Evolutionary conservation across 2,797 vertebrate species (phyloP).

Genomic region (Silurus lanzhouensis): DNA sequence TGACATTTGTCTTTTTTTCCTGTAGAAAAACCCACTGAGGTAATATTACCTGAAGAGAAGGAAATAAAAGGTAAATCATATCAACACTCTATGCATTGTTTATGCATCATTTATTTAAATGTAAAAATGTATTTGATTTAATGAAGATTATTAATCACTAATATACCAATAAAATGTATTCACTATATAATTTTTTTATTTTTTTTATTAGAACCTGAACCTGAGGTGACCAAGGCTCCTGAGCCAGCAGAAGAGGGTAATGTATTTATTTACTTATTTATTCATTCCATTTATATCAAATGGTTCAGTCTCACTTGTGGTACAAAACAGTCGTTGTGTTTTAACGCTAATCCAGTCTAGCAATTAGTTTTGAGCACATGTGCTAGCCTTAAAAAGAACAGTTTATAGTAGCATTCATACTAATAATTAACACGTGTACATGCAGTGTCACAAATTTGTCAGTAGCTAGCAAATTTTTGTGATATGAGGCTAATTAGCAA

Average conservation of each 20-base stretch:
- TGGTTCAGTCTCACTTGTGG: neutral
- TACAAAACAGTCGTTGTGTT: neutral
- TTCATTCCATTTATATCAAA: neutral
- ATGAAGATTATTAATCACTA: neutral
- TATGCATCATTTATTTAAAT: neutral
- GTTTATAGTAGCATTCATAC: neutral
- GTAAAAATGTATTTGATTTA: neutral
- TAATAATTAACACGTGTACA: neutral
- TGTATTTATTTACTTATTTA: neutral
- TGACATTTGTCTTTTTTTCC: neutral
- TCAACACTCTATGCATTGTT: neutral
- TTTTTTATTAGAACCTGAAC: slow-evolving; percentile 58
- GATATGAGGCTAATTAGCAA: neutral
- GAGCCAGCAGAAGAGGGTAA: slow-evolving; percentile 67
- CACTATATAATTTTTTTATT: no score
- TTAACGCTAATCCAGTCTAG: neutral
- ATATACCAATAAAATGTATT: no score
- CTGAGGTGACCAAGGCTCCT: slow-evolving; percentile 63
- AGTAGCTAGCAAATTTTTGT: neutral
- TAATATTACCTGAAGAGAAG: slow-evolving; percentile 63
- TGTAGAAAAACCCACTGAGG: slow-evolving; percentile 63
- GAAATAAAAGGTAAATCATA: slow-evolving; percentile 63
- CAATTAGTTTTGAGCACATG: neutral
- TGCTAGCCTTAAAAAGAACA: neutral
- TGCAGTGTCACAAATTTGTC: neutral